A percentile compares a stretch with the other conserved stretches of the same genome.
phyloP scores from a whole-genome alignment of 2,113 vertebrate species.

The Mus spicilegus region DNA sequence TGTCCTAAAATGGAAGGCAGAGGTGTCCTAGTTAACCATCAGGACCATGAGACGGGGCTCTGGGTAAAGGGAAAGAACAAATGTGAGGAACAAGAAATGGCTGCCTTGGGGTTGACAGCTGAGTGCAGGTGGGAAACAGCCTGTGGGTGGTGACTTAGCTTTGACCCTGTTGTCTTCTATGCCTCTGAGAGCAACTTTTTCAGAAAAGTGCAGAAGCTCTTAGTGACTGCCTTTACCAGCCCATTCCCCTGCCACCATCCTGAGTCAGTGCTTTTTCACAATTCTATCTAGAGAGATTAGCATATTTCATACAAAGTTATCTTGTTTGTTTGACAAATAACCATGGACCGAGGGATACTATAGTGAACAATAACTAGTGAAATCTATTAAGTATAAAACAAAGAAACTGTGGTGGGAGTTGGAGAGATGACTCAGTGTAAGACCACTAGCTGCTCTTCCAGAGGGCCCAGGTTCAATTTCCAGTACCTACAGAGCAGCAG shows the following conservation, averaged over 20 bases:
- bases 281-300: neutral
- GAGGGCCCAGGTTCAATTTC: neutral
- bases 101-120: neutral
- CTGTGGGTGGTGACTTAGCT: neutral
- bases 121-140: neutral
- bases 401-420: neutral
- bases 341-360: neutral
- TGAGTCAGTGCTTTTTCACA: neutral
- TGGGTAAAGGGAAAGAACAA: neutral
- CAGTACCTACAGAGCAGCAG: neutral
- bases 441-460: neutral
- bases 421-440: neutral
- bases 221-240: constrained; percentile 20
- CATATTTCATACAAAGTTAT: constrained; percentile 48
- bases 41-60: neutral
- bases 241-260: neutral
- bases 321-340: constrained; percentile 22
- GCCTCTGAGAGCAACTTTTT: constrained; percentile 25
- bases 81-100: neutral
- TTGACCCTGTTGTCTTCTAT: neutral
- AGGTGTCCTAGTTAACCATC: neutral
- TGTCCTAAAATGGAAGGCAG: neutral
- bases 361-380: neutral
- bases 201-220: constrained; percentile 17
- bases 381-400: neutral